Evolutionary conservation across 2,888 invertebrate genomes (phyloP).

Genomic region (Petrolisthes cinctipes): DNA sequence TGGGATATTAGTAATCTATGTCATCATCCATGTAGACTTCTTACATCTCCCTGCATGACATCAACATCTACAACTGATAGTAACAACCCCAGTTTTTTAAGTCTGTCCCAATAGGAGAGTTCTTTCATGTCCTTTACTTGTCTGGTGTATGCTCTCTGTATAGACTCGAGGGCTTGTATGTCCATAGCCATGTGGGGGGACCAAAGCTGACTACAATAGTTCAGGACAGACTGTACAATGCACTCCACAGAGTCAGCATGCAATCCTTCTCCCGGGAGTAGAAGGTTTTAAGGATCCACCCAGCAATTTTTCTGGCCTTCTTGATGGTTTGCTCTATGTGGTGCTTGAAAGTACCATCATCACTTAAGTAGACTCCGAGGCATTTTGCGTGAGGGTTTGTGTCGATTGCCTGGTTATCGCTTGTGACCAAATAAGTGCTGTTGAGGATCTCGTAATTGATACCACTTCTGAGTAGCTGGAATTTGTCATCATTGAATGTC

Average conservation of each 20-base stretch:
- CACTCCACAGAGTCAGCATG: background rate
- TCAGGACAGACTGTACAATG: background rate
- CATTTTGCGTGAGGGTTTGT: too few species aligned
- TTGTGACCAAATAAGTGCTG: background rate
- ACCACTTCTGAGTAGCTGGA: background rate
- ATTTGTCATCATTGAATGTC: constrained; percentile 7
- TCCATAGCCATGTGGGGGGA: background rate
- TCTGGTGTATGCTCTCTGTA: too few species aligned
- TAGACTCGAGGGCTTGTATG: too few species aligned
- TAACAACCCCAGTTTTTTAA: background rate
- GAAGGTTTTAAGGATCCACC: constrained; percentile 11
- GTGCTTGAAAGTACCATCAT: too few species aligned
- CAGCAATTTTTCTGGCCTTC: constrained; percentile 3
- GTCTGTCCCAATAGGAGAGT: background rate
- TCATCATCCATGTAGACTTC: too few species aligned
- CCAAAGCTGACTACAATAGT: constrained; percentile 14
- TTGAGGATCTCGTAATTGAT: background rate
- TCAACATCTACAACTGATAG: background rate
- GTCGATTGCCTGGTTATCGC: background rate
- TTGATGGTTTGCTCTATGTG: constrained; percentile 6
- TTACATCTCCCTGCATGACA: too few species aligned
- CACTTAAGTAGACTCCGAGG: too few species aligned
- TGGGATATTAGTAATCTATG: too few species aligned
- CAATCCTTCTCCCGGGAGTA: background rate
- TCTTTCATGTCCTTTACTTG: background rate